Evolutionary conservation across 2,797 vertebrate genomes (phyloP), one percentile per base, ranked within the genome.

Genomic region (Lacerta bilineata): DNA sequence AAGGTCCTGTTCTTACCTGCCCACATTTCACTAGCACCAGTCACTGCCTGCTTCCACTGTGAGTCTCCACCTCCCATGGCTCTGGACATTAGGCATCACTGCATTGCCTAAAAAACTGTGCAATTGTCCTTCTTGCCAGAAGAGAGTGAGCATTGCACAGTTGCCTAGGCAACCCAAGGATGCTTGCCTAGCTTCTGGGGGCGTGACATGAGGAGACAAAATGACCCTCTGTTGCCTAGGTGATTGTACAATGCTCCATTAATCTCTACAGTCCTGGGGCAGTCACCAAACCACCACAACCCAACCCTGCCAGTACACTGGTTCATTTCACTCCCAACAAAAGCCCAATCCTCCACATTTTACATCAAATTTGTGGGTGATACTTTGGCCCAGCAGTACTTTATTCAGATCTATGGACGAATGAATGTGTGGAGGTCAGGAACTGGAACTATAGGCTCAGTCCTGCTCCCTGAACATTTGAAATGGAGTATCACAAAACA

Each of bases 161-260:
- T 87, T 75, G 41, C 80, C 61, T 46, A 76, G 69, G 86, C 55
- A 87, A 87, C 71, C 10, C n/a, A 18, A 5, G 20, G 29, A 43
- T 8, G 55, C 71, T 82, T 68, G 55, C 23, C 72, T 33, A 66
- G 41, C 41, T 76, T 55, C 72, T n/a, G 33, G 43, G 41, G 43
- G 41, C 50, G 80, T 68, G 59, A 25, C 59, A 27, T 3, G 27
- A 20, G 1, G 77, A 71, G 85, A 79, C 2, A 39, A 55, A 80
- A 23, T 33, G 33, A 15, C n/a, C 27, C 84, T 43, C 11, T 15
- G 39, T 66, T 43, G 27, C 27, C 84, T 43, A 46, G 75, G 75
- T 10, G 9, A 68, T 25, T 68, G 66, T 25, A 25, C 66, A 68
- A 68, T 8, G 66, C 23, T 61, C 59, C 5, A 0, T 61, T 61